Percentiles rank a stretch among this genome's conserved stretches.
These are phyloP conservation scores for Cryptotis parvus DNA, from an alignment of 2,113 vertebrate species.

Conservation along the genomic window DNA sequence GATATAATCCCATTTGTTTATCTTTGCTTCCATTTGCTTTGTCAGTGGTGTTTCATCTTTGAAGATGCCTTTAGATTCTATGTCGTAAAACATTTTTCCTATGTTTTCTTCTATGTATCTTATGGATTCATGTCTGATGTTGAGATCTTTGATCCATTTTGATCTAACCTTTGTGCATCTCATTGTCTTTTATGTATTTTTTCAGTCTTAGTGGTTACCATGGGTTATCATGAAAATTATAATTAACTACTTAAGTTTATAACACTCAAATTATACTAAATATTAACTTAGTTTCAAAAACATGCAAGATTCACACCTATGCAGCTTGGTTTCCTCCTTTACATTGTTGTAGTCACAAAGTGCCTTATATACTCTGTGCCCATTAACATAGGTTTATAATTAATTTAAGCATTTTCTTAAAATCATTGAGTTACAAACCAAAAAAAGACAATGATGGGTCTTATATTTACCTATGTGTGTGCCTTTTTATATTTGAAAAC, in stretches of 20 bases:
- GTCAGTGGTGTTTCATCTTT: too few relatives aligned
- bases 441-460: constrained; percentile 22
- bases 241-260: constrained; percentile 40
- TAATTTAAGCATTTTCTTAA: constrained; percentile 37
- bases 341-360: not conserved
- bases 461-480: constrained; percentile 19
- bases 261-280: constrained; percentile 36
- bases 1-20: too few relatives aligned
- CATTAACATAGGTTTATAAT: constrained; percentile 33
- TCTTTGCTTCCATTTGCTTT: too few relatives aligned
- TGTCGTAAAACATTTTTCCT: too few relatives aligned
- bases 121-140: too few relatives aligned
- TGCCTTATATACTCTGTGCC: not conserved
- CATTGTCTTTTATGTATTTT: not conserved
- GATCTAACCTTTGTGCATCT: too few relatives aligned
- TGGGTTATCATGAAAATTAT: not conserved
- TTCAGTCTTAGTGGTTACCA: not conserved
- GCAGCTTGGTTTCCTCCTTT: not conserved
- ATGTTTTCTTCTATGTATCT: too few relatives aligned
- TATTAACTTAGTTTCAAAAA: constrained; percentile 26
- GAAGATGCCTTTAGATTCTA: too few relatives aligned
- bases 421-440: constrained; percentile 2
- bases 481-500: not conserved
- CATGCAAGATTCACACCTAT: not conserved
- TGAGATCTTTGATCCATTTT: too few relatives aligned